A percentile compares a stretch with the other conserved stretches of the same genome.
Evolutionary conservation across 2,113 vertebrate species (phyloP).

Genomic region (Procavia capensis): DNA sequence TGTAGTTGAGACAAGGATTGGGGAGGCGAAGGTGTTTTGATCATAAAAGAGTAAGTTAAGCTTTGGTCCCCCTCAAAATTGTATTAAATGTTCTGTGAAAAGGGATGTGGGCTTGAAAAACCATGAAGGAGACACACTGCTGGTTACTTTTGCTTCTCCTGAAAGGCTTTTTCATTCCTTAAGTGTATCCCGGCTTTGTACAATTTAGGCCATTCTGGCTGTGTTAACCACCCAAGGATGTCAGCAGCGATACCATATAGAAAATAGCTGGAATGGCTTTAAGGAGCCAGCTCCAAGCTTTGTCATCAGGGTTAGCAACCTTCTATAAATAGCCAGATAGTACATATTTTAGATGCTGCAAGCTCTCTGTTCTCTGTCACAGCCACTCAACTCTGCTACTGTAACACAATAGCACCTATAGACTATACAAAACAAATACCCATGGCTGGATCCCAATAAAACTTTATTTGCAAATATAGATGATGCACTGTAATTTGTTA

Average conservation of each 20-base stretch:
- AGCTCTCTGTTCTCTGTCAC: neutral
- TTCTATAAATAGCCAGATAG: neutral
- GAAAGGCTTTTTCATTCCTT: slow-evolving; percentile 36
- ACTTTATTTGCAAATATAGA: neutral
- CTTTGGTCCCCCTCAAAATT: slow-evolving; percentile 42
- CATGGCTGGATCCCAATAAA: neutral
- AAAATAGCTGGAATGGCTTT: neutral
- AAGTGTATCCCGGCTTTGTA: neutral
- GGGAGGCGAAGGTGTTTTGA: neutral
- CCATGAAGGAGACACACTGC: neutral
- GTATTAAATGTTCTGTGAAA: slow-evolving; percentile 16
- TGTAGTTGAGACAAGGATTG: slow-evolving; percentile 16
- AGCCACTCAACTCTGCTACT: neutral
- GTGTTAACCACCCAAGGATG: neutral
- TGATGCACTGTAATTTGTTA: too few relatives aligned
- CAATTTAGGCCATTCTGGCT: neutral
- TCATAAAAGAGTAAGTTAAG: slow-evolving; percentile 23
- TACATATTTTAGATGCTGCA: neutral
- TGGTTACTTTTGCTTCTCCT: slow-evolving; percentile 6
- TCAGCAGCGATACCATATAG: neutral
- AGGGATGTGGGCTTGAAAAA: neutral
- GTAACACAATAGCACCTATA: neutral
- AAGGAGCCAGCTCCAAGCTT: neutral
- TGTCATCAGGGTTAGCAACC: neutral
- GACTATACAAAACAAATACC: neutral